Conservation (phyloP, 1,140 invertebrate species). For the Drosophila melanogaster region Release_6_plus_ISO1_MT NT_033777.3:22520001-22520500, state of each 20-base stretch:
- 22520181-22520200: conserved; percentile 74
- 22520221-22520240: conserved; percentile 19
- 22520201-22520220: conserved; percentile 45
- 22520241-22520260: conserved; percentile 34
- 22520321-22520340: conserved; percentile 86
- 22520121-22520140: conserved; percentile 80
- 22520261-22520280: conserved; percentile 45
- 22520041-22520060: conserved; percentile 58
- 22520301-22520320: conserved; percentile 7
- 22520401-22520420: conserved; percentile 31
- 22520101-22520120: conserved; percentile 62
- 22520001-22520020: conserved; percentile 64
- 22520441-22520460: conserved; percentile 11
- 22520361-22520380: conserved; percentile 89
- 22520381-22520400: conserved; percentile 85
- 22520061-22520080: conserved; percentile 56
- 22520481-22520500: conserved; percentile 2
- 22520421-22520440: conserved; percentile 22
- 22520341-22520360: conserved; percentile 89
- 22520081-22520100: conserved; percentile 64
- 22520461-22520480: conserved; percentile 33
- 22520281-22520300: conserved; percentile 23
- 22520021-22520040: conserved; percentile 64
- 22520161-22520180: conserved; percentile 58
- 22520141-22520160: conserved; percentile 83